A percentile compares a stretch with the other conserved stretches of the same genome.
phyloP scores from a whole-genome alignment of 2,888 invertebrate species.

The Entomobrya proxima region DNA sequence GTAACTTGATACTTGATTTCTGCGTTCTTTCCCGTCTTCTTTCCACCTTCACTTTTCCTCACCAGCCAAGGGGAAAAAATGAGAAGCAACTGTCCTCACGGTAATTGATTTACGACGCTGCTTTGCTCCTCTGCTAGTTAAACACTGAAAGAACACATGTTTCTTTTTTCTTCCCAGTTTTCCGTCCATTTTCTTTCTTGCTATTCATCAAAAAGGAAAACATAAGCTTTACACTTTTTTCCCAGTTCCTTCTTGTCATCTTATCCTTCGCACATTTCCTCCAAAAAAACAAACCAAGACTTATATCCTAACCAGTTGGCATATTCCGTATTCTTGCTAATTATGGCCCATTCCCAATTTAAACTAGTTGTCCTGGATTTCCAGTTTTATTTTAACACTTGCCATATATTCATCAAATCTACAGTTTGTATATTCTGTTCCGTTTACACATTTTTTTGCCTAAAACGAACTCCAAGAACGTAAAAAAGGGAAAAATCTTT shows the following conservation, averaged over 20 bases:
- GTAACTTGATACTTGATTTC: slow-evolving; percentile 29
- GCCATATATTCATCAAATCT: no score
- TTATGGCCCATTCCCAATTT: no score
- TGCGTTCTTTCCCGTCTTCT: neutral
- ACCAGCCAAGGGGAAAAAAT: slow-evolving; percentile 29
- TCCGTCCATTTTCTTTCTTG: slow-evolving; percentile 14
- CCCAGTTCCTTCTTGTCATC: slow-evolving; percentile 38
- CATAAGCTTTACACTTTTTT: slow-evolving; percentile 15
- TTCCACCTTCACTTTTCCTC: neutral
- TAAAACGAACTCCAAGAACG: neutral
- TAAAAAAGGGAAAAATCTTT: neutral
- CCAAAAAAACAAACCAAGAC: no score
- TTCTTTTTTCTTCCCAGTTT: slow-evolving; percentile 6
- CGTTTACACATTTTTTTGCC: neutral
- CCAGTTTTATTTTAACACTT: no score
- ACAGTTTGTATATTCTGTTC: no score
- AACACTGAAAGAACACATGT: slow-evolving; percentile 63
- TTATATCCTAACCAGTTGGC: no score
- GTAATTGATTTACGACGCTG: slow-evolving; percentile 68
- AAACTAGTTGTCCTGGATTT: no score
- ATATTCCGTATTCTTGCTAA: no score
- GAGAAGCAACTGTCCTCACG: slow-evolving; percentile 60
- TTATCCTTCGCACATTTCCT: slow-evolving; percentile 40
- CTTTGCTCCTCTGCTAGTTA: slow-evolving; percentile 46
- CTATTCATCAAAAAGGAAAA: slow-evolving; percentile 59